A percentile compares a stretch with the other conserved stretches of the same genome.
Evolutionary conservation across 2,888 invertebrate species (phyloP).

Genomic region (Cheilosia pagana): DNA sequence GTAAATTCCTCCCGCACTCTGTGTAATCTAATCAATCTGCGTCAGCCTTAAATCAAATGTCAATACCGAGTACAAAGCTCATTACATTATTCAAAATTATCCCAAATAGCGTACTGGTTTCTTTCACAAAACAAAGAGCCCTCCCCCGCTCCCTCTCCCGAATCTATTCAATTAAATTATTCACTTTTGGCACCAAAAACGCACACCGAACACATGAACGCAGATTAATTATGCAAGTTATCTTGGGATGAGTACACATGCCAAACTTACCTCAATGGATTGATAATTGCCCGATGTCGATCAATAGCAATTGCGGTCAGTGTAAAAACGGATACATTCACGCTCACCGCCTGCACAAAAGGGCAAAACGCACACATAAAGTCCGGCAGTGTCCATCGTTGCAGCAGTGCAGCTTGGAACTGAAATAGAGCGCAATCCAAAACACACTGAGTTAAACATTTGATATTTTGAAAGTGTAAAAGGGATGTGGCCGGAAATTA

Average conservation of each 20-base stretch:
- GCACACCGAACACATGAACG: background rate
- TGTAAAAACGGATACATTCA: conserved; percentile 95
- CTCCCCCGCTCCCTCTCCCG: background rate
- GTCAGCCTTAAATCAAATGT: conserved; percentile 5
- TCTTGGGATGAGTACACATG: conserved; percentile 22
- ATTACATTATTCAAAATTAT: conserved; percentile 1
- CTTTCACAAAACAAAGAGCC: conserved; percentile 5
- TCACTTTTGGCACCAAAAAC: background rate
- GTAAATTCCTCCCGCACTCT: too few species aligned
- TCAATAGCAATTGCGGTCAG: conserved; percentile 94
- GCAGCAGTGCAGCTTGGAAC: conserved; percentile 94
- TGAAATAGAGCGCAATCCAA: conserved; percentile 81
- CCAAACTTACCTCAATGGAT: conserved; percentile 87
- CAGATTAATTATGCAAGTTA: conserved; percentile 44
- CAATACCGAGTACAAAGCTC: background rate
- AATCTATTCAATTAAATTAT: conserved; percentile 19
- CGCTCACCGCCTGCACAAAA: conserved; percentile 92
- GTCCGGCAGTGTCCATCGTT: conserved; percentile 92
- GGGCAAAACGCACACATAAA: conserved; percentile 96
- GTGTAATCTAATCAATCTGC: conserved; percentile 13
- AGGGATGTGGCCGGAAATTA: conserved; percentile 61
- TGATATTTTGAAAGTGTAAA: conserved; percentile 36
- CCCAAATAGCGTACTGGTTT: background rate
- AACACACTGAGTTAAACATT: conserved; percentile 36
- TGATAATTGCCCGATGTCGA: conserved; percentile 91